Conservation (phyloP, 2,888 invertebrate species). For the Scrobipalpa atriplicella region DNA sequence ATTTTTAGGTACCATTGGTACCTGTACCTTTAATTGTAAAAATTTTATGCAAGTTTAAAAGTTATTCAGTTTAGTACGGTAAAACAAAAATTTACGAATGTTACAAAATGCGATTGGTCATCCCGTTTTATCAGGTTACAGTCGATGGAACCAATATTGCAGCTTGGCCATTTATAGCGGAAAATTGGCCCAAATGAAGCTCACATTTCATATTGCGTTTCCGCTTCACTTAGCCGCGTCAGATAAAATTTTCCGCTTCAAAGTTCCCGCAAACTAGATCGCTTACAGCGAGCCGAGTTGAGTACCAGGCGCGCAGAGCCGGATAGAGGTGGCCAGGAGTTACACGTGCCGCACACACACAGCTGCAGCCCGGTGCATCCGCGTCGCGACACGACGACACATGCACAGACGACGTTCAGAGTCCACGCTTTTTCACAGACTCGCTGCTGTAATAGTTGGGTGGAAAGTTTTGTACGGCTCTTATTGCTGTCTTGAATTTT, state of each 20-base stretch:
- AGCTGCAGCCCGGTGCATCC: conserved; percentile 27
- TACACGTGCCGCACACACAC: conserved; percentile 71
- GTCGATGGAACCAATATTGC: conserved; percentile 2
- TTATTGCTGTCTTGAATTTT: conserved; percentile 27
- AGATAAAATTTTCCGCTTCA: conserved; percentile 66
- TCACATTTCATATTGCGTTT: conserved; percentile 42
- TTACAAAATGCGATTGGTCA: background rate
- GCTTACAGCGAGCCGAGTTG: conserved; percentile 63
- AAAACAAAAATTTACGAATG: background rate
- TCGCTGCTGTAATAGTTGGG: background rate
- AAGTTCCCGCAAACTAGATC: conserved; percentile 69
- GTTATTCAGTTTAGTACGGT: too few relatives aligned
- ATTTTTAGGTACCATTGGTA: too few relatives aligned
- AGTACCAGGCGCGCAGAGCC: conserved; percentile 58
- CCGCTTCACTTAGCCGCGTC: conserved; percentile 56
- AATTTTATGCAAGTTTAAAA: too few relatives aligned
- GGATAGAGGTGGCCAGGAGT: conserved; percentile 44
- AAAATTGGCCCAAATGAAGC: conserved; percentile 26
- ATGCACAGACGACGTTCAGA: conserved; percentile 24
- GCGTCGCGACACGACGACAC: conserved; percentile 28
- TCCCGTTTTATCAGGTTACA: background rate
- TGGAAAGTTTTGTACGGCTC: background rate
- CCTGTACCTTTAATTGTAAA: too few relatives aligned
- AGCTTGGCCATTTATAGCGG: conserved; percentile 16
- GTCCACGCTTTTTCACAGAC: background rate